phyloP scores from a whole-genome alignment of 1,140 invertebrate genomes.

The Drosophila varians region DNA sequence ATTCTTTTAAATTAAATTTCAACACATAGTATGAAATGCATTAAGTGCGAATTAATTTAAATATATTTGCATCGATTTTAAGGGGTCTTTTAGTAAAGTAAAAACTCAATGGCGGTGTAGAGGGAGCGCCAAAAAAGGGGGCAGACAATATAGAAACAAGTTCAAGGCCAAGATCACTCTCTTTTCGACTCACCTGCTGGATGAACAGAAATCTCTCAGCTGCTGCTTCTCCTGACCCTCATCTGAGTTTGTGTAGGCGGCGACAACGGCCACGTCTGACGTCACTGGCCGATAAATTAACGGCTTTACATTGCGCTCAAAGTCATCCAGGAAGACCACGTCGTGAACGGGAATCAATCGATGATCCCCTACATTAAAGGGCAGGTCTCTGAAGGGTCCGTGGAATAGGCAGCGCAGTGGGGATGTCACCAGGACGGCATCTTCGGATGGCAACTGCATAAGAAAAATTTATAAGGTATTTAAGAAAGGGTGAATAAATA shows the following conservation, averaged over 20 bases:
- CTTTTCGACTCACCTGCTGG: constrained; percentile 54
- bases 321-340: constrained; percentile 77
- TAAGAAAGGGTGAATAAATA: not conserved
- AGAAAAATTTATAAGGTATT: no score
- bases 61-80: no score
- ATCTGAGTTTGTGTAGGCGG: not conserved
- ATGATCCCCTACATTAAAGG: constrained; percentile 67
- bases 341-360: constrained; percentile 74
- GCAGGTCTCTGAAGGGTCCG: constrained; percentile 73
- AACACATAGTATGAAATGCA: no score
- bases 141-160: not conserved
- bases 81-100: no score
- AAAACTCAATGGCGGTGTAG: no score
- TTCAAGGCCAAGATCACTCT: not conserved
- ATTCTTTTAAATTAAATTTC: no score
- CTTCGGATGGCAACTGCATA: constrained; percentile 65
- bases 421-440: constrained; percentile 47
- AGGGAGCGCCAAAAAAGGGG: no score
- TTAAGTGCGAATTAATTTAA: no score
- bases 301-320: constrained; percentile 67
- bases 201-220: constrained; percentile 12
- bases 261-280: constrained; percentile 29
- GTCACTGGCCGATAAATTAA: constrained; percentile 73
- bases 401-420: constrained; percentile 72
- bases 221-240: not conserved